Evolutionary conservation across 2,888 invertebrate species (phyloP).

Genomic region (Parthenolecanium corni): DNA sequence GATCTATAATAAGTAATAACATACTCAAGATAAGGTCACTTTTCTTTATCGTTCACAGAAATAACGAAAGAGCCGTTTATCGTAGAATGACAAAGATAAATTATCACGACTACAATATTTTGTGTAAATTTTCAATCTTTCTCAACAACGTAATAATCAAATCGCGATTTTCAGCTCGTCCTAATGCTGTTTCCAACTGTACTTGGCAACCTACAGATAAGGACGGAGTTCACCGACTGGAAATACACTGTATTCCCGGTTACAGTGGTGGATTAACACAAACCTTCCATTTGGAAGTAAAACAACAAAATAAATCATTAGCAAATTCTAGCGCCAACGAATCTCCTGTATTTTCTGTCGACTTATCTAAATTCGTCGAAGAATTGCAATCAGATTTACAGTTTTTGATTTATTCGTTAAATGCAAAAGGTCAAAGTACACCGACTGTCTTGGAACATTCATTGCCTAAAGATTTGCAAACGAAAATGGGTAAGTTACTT

Average conservation of each 20-base stretch:
- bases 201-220: conserved; percentile 48
- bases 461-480: conserved; percentile 5
- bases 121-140: no score
- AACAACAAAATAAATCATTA: conserved; percentile 36
- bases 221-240: conserved; percentile 41
- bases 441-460: conserved; percentile 45
- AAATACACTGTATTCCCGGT: conserved; percentile 73
- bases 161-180: conserved; percentile 49
- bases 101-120: no score
- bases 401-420: conserved; percentile 67
- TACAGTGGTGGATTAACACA: conserved; percentile 83
- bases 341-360: conserved; percentile 50
- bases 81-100: no score
- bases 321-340: conserved; percentile 57
- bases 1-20: no score
- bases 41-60: no score
- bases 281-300: conserved; percentile 63
- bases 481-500: conserved; percentile 8
- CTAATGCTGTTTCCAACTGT: conserved; percentile 72
- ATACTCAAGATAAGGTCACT: no score
- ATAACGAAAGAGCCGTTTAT: no score
- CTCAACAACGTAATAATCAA: no score
- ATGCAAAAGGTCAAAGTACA: conserved; percentile 74
- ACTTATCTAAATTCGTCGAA: conserved; percentile 44
- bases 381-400: conserved; percentile 41